A percentile compares a stretch with the other conserved stretches of the same genome.
Evolutionary conservation across 1,140 invertebrate species (phyloP).

Genomic region (Pachypsylla venusta): DNA sequence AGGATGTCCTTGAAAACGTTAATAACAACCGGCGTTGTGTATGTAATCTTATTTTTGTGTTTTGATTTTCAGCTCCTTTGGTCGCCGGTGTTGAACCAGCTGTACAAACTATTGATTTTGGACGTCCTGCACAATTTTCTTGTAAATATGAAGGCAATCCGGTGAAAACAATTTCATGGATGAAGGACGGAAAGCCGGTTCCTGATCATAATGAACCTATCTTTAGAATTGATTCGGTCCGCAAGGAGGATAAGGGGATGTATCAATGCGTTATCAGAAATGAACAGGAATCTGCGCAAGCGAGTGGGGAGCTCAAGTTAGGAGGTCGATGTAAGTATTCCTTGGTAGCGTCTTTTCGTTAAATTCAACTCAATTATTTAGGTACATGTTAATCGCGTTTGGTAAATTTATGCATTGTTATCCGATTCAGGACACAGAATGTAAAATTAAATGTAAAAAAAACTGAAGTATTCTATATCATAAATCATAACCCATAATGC

Average conservation of each 20-base stretch:
- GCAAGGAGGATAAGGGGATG: slow-evolving; percentile 93
- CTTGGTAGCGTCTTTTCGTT: too few species aligned
- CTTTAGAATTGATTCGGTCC: slow-evolving; percentile 72
- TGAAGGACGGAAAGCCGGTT: slow-evolving; percentile 77
- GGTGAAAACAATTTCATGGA: slow-evolving; percentile 75
- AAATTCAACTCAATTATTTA: too few species aligned
- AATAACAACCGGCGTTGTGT: too few species aligned
- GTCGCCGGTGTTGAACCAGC: slow-evolving; percentile 74
- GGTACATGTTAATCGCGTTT: too few species aligned
- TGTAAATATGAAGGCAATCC: slow-evolving; percentile 83
- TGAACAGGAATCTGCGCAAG: slow-evolving; percentile 84
- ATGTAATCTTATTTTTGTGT: slow-evolving; percentile 8
- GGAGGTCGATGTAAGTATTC: slow-evolving; percentile 65
- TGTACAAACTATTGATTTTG: slow-evolving; percentile 83
- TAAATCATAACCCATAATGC: too few species aligned
- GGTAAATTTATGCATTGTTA: slow-evolving; percentile 5
- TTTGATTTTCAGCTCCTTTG: slow-evolving; percentile 48
- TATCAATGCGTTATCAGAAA: slow-evolving; percentile 92
- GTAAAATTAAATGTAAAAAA: too few species aligned
- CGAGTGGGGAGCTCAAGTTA: slow-evolving; percentile 78
- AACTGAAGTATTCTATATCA: too few species aligned
- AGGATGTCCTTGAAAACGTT: too few species aligned
- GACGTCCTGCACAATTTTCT: slow-evolving; percentile 72
- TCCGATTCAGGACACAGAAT: too few species aligned
- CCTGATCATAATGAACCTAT: slow-evolving; percentile 55